Base-by-base conservation (phyloP, 2,113 vertebrate species). In the Nicator chloris region DNA sequence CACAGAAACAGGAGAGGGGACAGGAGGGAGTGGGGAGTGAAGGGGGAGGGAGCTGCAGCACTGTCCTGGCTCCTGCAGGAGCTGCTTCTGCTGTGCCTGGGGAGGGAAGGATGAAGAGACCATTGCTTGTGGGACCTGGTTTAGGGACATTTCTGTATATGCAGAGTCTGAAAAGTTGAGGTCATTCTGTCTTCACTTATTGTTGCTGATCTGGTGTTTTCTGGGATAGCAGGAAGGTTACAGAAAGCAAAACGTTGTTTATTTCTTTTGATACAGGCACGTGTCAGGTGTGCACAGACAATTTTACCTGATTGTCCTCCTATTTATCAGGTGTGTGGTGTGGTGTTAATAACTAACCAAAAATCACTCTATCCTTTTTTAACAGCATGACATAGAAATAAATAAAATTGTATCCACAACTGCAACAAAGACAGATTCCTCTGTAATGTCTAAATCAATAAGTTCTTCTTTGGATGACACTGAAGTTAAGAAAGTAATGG, bases 401-500 rank as follows among this genome's bases (percentile, higher is more conserved):
- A 99, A 98, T 98, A 99, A 99, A 98, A 98, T 98, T 97, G 93
- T 98, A 97, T 97, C 99, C 96, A 98, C 99, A 98, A 98, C 98
- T 97, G 98, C 99, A 96, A 98, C 98, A 97, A 99, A 99, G 98
- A 98, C 99, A 56, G 99, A 99, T 96, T 98, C 98, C 45, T 98
- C 99, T 73, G 69, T 97, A 49, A 98, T 98, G 97, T 98, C 98
- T 92, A 99, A 99, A 98, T 98, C 99, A 82, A 91, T 98, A 98
- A 98, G 98, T 95, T 98, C 99, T 95, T 98, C 98, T 95, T 97
- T 99, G 87, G 99, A 99, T 91, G 99, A 99, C 56, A 94, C 97
- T 11, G 99, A 99, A 96, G 98, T 99, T 75, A 99, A 99, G 98
- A 99, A 98, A 98, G 98, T 99, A 97, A 98, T 99, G 99, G 99